phyloP scores from a whole-genome alignment of 2,113 vertebrate genomes.

The Callaeas wilsoni region DNA sequence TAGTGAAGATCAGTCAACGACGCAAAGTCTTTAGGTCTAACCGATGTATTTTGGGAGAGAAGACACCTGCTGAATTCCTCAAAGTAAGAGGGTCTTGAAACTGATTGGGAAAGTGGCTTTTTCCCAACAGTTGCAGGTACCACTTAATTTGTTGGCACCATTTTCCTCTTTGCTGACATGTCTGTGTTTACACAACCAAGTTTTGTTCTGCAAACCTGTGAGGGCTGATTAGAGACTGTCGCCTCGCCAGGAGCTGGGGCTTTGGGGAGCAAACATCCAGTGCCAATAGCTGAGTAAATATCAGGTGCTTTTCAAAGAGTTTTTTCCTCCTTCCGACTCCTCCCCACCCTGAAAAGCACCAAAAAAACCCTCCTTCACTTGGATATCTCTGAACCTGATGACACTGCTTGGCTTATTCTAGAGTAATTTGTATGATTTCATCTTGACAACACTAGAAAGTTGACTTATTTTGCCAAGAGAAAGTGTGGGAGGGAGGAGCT shows the following conservation, averaged over 20 bases:
- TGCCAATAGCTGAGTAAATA: neutral
- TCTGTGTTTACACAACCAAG: neutral
- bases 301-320: neutral
- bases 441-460: neutral
- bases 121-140: neutral
- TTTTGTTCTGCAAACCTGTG: neutral
- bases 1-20: neutral
- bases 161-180: neutral
- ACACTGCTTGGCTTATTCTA: neutral
- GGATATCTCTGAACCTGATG: neutral
- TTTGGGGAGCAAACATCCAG: neutral
- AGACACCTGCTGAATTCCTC: neutral
- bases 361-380: neutral
- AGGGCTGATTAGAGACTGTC: neutral
- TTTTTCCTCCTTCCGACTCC: neutral
- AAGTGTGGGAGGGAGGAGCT: neutral
- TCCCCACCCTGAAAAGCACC: neutral
- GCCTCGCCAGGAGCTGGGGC: neutral
- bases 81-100: neutral
- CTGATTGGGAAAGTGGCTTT: neutral
- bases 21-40: neutral
- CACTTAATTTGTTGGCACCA: fast-evolving
- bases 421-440: neutral
- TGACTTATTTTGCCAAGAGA: neutral
- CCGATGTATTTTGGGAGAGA: neutral